Percentiles rank a stretch among this genome's conserved stretches.
Conservation (phyloP, 2,797 vertebrate species). For the Acipenser transmontanus region DNA sequence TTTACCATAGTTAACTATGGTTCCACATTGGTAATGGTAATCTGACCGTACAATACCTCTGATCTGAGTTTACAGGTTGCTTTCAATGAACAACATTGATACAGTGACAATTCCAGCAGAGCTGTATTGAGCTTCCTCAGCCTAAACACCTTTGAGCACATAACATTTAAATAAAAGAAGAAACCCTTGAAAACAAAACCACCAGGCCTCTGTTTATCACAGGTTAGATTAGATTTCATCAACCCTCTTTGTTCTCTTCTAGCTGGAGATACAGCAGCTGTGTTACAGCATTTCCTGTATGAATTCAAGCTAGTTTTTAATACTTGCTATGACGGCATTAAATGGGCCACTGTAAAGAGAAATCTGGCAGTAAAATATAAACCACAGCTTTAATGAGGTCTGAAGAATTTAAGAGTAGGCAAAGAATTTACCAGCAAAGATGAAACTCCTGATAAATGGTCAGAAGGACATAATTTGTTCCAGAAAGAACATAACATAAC, state of each 20-base stretch:
- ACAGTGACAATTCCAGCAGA: too few species aligned
- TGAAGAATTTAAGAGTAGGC: constrained; percentile 54
- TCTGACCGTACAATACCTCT: too few species aligned
- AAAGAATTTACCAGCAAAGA: constrained; percentile 65
- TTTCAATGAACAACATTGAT: too few species aligned
- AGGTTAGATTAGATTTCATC: constrained; percentile 27
- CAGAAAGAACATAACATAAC: constrained; percentile 35
- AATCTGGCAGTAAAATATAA: constrained; percentile 52
- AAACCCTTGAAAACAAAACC: constrained; percentile 10
- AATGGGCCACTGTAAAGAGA: constrained; percentile 63
- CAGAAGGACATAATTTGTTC: constrained; percentile 58
- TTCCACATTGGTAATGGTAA: too few species aligned
- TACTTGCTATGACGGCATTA: constrained; percentile 49
- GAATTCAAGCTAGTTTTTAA: constrained; percentile 24
- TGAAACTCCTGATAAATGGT: constrained; percentile 55
- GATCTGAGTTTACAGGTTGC: too few species aligned
- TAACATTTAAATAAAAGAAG: constrained; percentile 17
- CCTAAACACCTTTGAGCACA: neutral
- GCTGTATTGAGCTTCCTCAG: too few species aligned
- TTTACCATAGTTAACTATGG: too few species aligned
- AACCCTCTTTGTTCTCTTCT: constrained; percentile 7
- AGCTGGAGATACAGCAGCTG: constrained; percentile 28
- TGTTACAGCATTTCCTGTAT: constrained; percentile 42
- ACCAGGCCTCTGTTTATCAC: neutral
- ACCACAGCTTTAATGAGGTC: constrained; percentile 58